phyloP scores from a whole-genome alignment of 2,797 vertebrate species.

The Tadarida brasiliensis region DNA sequence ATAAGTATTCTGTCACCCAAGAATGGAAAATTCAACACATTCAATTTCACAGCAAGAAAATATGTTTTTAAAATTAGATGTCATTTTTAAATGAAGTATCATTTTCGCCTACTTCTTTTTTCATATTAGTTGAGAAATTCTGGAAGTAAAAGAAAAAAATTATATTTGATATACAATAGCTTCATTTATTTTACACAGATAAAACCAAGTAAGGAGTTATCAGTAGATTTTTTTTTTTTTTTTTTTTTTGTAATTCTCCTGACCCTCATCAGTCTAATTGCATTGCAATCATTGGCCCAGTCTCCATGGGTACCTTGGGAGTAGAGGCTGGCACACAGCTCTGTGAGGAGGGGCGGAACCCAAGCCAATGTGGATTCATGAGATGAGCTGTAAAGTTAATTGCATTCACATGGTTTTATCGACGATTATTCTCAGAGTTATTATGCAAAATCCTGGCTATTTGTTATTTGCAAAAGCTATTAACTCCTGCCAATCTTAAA shows the following conservation, averaged over 20 bases:
- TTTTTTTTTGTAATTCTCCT: neutral
- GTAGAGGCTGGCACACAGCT: neutral
- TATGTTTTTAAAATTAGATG: slow-evolving; percentile 49
- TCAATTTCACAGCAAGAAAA: slow-evolving; percentile 50
- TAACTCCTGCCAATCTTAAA: neutral
- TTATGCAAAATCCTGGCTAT: neutral
- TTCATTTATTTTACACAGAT: slow-evolving; percentile 60
- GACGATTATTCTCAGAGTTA: neutral
- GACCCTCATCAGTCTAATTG: slow-evolving; percentile 78
- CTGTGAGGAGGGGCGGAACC: slow-evolving; percentile 58
- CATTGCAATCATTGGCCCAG: slow-evolving; percentile 36
- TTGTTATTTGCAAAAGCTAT: neutral
- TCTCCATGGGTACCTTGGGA: slow-evolving; percentile 59
- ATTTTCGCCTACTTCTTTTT: neutral
- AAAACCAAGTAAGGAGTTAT: slow-evolving; percentile 55
- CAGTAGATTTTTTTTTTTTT: neutral
- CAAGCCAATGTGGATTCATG: slow-evolving; percentile 70
- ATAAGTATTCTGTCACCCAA: slow-evolving; percentile 61
- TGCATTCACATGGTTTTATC: neutral
- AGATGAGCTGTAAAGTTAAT: slow-evolving; percentile 22
- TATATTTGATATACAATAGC: slow-evolving; percentile 14
- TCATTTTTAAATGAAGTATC: slow-evolving; percentile 56
- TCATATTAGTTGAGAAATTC: slow-evolving; percentile 21
- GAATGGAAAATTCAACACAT: slow-evolving; percentile 65
- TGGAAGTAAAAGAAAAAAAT: slow-evolving; percentile 29